Conservation (phyloP, 2,888 invertebrate species). For the Stenurella melanura region DNA sequence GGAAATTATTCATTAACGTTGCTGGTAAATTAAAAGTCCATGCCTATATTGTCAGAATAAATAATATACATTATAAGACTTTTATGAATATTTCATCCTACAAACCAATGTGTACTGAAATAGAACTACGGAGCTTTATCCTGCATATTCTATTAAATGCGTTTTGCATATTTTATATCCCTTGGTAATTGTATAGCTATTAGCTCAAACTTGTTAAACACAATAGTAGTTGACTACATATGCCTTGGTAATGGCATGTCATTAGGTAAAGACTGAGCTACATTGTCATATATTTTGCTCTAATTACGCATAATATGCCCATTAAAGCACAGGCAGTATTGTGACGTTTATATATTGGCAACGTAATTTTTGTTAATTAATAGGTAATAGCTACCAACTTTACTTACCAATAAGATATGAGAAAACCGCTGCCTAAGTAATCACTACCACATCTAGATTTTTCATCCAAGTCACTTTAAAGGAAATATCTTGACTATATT, state of each 20-base stretch:
- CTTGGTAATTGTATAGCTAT: constrained; percentile 1
- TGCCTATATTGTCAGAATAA: not conserved
- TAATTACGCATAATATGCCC: constrained; percentile 25
- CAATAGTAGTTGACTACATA: constrained; percentile 34
- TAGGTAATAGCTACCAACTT: no score
- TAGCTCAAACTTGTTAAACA: constrained; percentile 33
- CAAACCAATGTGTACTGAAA: not conserved
- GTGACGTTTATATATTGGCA: not conserved
- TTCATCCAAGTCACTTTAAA: no score
- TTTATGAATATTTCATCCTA: not conserved
- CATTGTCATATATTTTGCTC: constrained; percentile 24
- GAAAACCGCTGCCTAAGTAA: no score
- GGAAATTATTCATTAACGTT: no score
- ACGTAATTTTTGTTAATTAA: not conserved
- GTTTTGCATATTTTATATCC: not conserved
- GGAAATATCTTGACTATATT: no score
- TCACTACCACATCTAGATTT: no score
- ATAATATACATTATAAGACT: not conserved
- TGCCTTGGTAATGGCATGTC: constrained; percentile 34
- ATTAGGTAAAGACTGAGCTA: constrained; percentile 31
- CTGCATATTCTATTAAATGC: not conserved
- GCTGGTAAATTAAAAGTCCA: no score
- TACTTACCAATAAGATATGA: no score
- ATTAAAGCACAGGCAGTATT: not conserved
- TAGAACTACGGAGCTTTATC: not conserved